Evolutionary conservation across 2,113 vertebrate species (phyloP).

Genomic region (Dipodomys stephensi): DNA sequence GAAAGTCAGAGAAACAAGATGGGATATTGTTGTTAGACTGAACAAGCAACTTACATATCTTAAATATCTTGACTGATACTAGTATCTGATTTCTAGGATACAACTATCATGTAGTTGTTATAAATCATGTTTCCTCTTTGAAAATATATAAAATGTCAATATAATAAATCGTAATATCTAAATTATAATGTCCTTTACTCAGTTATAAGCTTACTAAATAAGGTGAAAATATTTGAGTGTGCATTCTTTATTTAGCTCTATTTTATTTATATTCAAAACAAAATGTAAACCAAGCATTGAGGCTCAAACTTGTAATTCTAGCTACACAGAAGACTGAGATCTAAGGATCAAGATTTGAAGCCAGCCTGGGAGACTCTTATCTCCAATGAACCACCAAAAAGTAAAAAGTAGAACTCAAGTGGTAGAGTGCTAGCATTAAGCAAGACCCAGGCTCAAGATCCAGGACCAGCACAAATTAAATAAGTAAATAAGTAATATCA

Average conservation of each 20-base stretch:
- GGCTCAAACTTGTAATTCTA: too few species aligned
- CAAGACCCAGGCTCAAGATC: too few species aligned
- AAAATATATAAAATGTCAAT: conserved; percentile 48
- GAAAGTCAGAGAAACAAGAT: not conserved
- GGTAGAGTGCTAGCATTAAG: too few species aligned
- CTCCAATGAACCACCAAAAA: too few species aligned
- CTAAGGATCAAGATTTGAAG: too few species aligned
- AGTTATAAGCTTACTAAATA: not conserved
- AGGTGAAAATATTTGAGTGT: not conserved
- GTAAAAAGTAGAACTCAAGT: too few species aligned
- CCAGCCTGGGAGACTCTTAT: too few species aligned
- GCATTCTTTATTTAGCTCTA: not conserved
- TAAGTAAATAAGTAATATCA: too few species aligned
- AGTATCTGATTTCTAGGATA: not conserved
- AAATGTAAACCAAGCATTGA: too few species aligned
- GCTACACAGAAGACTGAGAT: too few species aligned
- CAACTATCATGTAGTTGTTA: not conserved
- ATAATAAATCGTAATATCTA: not conserved
- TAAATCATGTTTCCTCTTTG: not conserved
- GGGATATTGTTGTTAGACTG: not conserved
- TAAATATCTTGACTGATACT: not conserved
- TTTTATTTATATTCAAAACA: conserved; percentile 39
- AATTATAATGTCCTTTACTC: not conserved
- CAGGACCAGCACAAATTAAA: too few species aligned
- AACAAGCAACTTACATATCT: not conserved